A percentile compares a stretch with the other conserved stretches of the same genome.
phyloP scores from a whole-genome alignment of 2,888 invertebrate species.

The Panzeria rudis region DNA sequence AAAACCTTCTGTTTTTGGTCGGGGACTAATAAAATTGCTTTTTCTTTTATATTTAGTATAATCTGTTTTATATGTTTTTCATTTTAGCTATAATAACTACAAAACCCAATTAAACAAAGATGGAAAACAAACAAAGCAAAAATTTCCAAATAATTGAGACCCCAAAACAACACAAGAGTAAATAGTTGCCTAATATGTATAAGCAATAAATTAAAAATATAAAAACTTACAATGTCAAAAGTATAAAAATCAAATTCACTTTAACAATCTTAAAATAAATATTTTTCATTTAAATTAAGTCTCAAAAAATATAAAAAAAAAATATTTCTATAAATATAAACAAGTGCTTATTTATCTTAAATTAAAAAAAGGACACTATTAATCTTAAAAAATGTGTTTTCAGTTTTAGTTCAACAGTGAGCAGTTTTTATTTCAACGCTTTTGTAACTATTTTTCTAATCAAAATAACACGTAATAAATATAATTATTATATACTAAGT shows the following conservation, averaged over 20 bases:
- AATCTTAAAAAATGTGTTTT: slow-evolving; percentile 3
- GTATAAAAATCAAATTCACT: slow-evolving; percentile 7
- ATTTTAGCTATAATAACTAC: slow-evolving; percentile 51
- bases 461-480: slow-evolving; percentile 22
- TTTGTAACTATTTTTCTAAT: slow-evolving; percentile 39
- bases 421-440: slow-evolving; percentile 43
- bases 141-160: neutral
- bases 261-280: slow-evolving; percentile 27
- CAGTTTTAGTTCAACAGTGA: slow-evolving; percentile 26
- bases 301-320: slow-evolving; percentile 24
- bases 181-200: slow-evolving; percentile 68
- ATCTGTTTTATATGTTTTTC: slow-evolving; percentile 23
- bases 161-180: slow-evolving; percentile 34
- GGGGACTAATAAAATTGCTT: neutral
- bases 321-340: slow-evolving; percentile 35
- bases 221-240: slow-evolving; percentile 28
- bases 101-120: slow-evolving; percentile 31
- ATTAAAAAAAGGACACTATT: slow-evolving; percentile 15
- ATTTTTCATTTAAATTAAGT: slow-evolving; percentile 17
- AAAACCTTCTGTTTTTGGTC: too few relatives aligned
- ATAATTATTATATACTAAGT: neutral
- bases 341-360: slow-evolving; percentile 63
- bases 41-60: neutral
- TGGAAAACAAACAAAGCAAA: neutral
- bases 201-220: slow-evolving; percentile 63